Evolutionary conservation across 2,888 invertebrate genomes (phyloP), one percentile per base, ranked within the genome.

Genomic region (Eutolmus rufibarbis): DNA sequence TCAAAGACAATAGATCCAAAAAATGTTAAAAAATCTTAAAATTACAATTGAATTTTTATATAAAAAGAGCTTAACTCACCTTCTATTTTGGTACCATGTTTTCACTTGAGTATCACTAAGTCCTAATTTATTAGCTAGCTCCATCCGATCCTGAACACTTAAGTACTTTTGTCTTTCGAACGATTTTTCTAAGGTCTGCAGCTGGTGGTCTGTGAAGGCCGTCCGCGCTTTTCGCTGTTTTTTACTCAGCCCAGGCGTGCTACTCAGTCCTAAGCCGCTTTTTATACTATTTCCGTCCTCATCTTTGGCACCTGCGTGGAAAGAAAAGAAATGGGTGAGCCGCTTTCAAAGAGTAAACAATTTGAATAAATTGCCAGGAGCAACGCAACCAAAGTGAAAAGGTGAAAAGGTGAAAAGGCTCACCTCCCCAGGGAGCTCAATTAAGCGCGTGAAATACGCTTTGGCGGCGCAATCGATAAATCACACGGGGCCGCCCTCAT

Each of bases 51-150:
- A 46, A 46, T 14, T 43, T 43, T 46, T 4, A 46, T 37, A 43
- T 43, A 16, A 46, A 14, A 46, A 46, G 16, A 14, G 14, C 14
- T 14, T 4, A 46, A 76, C 95, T 94, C 92, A 98, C 98, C 99
- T 96, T 94, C 99, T 94, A 92, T 99, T 99, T 93, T 99, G 99
- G 93, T 99, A 99, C 99, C 99, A 99, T 91, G 99, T 99, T 93
- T 99, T 99, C 92, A 99, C 99, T 94, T 99, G 99, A 85, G 99
- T 99, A 93, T 99, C 99, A 74, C 98, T 98, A 88, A 99, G 95
- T 90, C 98, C 97, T 90, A 99, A 94, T 93, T 98, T 97, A 88
- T 98, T 97, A 0, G 99, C 99, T 90, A 99, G 94, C 93, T 99
- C 99, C 98, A 99, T 98, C 89, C 99, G 95, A 92, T 99, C 99